Percentiles rank a stretch among this genome's conserved stretches.
phyloP scores from a whole-genome alignment of 2,113 vertebrate species.

The Columbina picui region DNA sequence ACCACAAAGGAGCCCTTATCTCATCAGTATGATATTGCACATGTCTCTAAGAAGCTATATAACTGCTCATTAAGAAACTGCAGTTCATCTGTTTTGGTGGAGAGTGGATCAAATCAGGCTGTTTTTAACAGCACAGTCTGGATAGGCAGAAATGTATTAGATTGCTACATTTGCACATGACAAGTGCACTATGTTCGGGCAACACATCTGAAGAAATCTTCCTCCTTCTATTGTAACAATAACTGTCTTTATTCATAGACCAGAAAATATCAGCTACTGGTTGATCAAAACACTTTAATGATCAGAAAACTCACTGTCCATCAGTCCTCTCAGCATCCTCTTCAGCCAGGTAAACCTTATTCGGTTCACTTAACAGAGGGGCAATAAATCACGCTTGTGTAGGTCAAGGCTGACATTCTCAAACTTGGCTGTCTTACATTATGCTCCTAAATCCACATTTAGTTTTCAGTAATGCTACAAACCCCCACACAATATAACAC shows the following conservation, averaged over 20 bases:
- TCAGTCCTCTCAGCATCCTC: not conserved
- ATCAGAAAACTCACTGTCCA: not conserved
- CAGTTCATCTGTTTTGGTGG: not conserved
- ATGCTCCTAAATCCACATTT: not conserved
- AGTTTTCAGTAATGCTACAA: not conserved
- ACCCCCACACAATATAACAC: not conserved
- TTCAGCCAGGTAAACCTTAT: not conserved
- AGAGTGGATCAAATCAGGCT: not conserved
- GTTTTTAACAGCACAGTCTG: not conserved
- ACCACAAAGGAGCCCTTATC: conserved; percentile 41
- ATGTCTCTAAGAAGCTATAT: not conserved
- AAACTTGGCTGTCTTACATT: not conserved
- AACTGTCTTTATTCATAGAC: not conserved
- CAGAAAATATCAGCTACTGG: not conserved
- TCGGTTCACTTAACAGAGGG: not conserved
- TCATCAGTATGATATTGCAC: not conserved
- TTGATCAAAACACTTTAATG: not conserved
- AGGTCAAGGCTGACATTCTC: conserved; percentile 1
- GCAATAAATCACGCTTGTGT: not conserved
- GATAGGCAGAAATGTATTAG: not conserved
- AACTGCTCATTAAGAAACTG: not conserved
- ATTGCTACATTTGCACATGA: not conserved
- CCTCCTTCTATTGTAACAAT: not conserved
- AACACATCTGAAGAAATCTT: not conserved
- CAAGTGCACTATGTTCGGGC: not conserved